Base-by-base conservation (phyloP, 2,888 invertebrate species). In the Chrysolina americana region DNA sequence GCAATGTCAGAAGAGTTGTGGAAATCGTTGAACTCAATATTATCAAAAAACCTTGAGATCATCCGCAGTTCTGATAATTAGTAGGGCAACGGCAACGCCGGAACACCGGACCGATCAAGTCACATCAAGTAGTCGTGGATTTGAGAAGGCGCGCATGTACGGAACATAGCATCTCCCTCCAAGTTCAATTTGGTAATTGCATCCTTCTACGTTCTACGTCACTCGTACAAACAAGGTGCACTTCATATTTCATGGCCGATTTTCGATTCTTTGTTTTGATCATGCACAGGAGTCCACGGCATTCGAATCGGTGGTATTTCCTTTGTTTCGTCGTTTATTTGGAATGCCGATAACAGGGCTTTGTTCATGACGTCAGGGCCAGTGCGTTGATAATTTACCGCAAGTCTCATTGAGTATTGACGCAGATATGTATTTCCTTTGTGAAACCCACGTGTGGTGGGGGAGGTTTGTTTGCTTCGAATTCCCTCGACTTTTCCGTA, bases 161-260 rank as follows among this genome's bases (percentile, higher is more conserved):
- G 85, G 85, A 85, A 86, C 76, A 64, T 74, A 85, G 85, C 76
- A 63, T 75, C 74, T 76, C 75, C 76, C 79, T 70, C 76, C 69
- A 72, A 75, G 72, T 68, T 23, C 28, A 59, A 71, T 72, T 80
- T 81, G 83, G 83, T 84, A 82, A 83, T 82, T 84, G 86, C 84
- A 84, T 85, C 83, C 83, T 53, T 53, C 53, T 8, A 0, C 19
- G 79, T 81, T 83, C 86, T 86, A 86, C 86, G 86, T 86, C 86
- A 86, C 70, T 72, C 64, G 70, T 56, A 78, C 75, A 76, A 78
- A 76, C 78, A 76, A 78, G 75, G 56, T 73, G 65, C 71, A 68
- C 75, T 77, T 79, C 78, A 81, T 77, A 68, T 76, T 77, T 78
- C 78, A 81, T 77, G 81, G 80, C 78, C 81, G 80, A 79, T 81